phyloP scores from a whole-genome alignment of 2,797 vertebrate species.

The Chelon labrosus region DNA sequence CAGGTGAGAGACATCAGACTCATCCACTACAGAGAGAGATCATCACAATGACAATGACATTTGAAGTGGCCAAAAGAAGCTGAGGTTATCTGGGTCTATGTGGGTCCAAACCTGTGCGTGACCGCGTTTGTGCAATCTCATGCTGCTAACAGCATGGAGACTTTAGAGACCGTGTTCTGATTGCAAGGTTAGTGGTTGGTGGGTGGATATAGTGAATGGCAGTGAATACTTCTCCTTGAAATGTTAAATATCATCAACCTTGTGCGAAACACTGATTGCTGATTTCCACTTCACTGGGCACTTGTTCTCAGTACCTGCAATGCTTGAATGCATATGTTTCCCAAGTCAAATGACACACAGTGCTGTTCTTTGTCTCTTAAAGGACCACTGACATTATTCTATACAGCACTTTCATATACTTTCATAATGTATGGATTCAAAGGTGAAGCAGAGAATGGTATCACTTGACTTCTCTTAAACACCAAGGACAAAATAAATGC shows the following conservation, averaged over 20 bases:
- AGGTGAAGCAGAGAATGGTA: not conserved
- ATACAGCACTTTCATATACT: not conserved
- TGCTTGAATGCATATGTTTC: not conserved
- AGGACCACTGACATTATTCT: not conserved
- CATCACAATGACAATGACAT: not conserved
- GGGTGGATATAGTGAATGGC: constrained; percentile 8
- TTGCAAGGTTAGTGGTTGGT: constrained; percentile 19
- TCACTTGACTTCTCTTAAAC: not conserved
- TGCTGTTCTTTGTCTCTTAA: not conserved
- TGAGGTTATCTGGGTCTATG: not conserved
- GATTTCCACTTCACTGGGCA: constrained; percentile 39
- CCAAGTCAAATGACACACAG: not conserved
- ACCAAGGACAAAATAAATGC: not conserved
- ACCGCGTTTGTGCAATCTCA: not conserved
- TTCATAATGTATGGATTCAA: not conserved
- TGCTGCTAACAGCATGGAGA: not conserved
- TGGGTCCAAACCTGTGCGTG: not conserved
- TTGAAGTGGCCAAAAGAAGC: not conserved
- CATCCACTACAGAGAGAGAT: not conserved
- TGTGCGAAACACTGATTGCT: constrained; percentile 39
- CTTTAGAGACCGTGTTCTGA: constrained; percentile 28
- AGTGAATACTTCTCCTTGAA: constrained; percentile 21
- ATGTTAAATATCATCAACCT: constrained; percentile 23
- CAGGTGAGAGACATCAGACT: constrained; percentile 79
- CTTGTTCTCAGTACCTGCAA: constrained; percentile 2